Base-by-base conservation (phyloP, 2,797 vertebrate species). In the Dipus sagitta region DNA sequence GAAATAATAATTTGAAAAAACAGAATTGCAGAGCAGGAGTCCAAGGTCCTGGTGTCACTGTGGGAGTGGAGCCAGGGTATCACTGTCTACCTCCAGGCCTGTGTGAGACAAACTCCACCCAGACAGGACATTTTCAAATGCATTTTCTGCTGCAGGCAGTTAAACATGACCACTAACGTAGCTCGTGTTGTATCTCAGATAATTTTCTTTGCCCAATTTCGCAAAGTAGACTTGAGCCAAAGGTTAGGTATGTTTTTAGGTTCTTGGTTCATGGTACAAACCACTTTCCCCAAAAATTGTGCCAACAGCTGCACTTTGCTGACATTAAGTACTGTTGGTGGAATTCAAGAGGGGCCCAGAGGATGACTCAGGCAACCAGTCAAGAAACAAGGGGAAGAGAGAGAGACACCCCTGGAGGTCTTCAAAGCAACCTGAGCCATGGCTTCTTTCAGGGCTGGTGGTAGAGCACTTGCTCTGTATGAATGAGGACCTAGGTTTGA, bases 221-320 rank as follows among this genome's bases (percentile, higher is more conserved):
- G 90, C 78, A 85, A 68, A 67, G 20, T 75, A 24, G 74, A 20
- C 74, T 64, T 92, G 32, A 88, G 64, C 62, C 26, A 88, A 91
- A 30, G 26, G 18, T 62, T 79, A 70, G 28, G 42, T 54, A 13
- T 76, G 18, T 74, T 71, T 91, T 77, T 85, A 79, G 72, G 78
- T 23, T 82, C 47, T 38, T 77, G 65, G 24, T 75, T 47, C 17
- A 68, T 34, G 78, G 1, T 62, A 52, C 62, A 88, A 78, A 75
- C n/a, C 20, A 58, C 20, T 86, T 89, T 23, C 30, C 54, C 24
- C 32, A 68, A 94, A 20, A 78, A 79, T 13, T 34, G n/a, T 71
- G 20, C 21, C 70, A 83, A n/a, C 30, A 24, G 30, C 30, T 77
- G 32, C 54, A 65, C 79, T 77, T 34, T 2, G 21, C 58, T 54